Evolutionary conservation across 2,797 vertebrate genomes (phyloP), one percentile per base, ranked within the genome.

Genomic region (Uromys caudimaculatus): DNA sequence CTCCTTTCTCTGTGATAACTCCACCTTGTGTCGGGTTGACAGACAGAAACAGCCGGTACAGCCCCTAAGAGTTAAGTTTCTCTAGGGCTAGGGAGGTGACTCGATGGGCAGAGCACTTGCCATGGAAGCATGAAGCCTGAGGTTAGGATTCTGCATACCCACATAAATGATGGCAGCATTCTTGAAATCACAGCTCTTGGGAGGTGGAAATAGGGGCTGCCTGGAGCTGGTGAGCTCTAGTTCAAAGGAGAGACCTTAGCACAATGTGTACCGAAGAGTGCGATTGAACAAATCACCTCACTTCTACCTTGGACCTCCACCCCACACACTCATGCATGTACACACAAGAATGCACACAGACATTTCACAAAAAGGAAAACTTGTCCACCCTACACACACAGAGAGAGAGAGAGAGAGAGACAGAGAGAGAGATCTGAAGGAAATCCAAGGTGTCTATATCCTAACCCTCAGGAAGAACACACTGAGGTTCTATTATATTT

Each of bases 21-120:
- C 32, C 32, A 35, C 29, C 62, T 14, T 32, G 62, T 64, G 62
- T 32, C 13, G 6, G 14, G 29, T 64, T 64, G 62, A 64, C 62
- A 64, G 3, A 11, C 62, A 64, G 6, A 64, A 29, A 29, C 29
- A 64, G 13, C 64, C 64, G 35, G 64, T 67, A 17, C 14, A 67
- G 11, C 64, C 62, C 60, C 89, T 6, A 38, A 60, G n/a, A 23
- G 56, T 97, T 94, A 71, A 88, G 79, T 67, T 60, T 84, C 67
- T 54, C 71, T 81, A 12, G 69, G n/a, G 69, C 85, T 73, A 13
- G 52, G 24, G 52, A 58, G 41, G 38, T 29, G 35, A 7, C n/a
- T 88, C 23, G 17, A 35, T 16, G 64, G 21, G 13, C 71, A 73
- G 16, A 14, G 47, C 19, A 13, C 4, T 56, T 41, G 8, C n/a